Percentiles rank a stretch among this genome's conserved stretches.
phyloP scores from a whole-genome alignment of 2,888 invertebrate species.

The Tachina grossa region DNA sequence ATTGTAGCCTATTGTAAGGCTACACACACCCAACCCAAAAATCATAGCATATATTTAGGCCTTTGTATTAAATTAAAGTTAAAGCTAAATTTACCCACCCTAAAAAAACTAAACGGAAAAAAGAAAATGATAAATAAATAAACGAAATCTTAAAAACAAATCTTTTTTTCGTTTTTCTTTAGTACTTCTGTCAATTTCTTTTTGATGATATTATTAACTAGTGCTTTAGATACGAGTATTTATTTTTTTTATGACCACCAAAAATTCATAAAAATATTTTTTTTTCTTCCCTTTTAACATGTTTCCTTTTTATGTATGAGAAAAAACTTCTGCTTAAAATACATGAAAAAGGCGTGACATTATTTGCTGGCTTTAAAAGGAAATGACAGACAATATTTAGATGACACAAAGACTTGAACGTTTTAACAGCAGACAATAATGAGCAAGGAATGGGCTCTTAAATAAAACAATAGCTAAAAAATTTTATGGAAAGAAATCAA shows the following conservation, averaged over 20 bases:
- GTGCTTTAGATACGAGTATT: background rate
- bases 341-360: constrained; percentile 65
- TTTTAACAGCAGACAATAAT: background rate
- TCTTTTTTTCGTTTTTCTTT: background rate
- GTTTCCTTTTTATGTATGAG: background rate
- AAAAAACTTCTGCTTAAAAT: constrained; percentile 6
- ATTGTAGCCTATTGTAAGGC: constrained; percentile 32
- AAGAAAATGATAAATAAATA: background rate
- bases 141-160: background rate
- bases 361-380: constrained; percentile 45
- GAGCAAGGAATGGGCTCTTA: background rate
- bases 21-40: background rate
- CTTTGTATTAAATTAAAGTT: constrained; percentile 23
- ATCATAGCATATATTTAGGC: constrained; percentile 42
- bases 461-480: background rate
- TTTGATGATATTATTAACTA: background rate
- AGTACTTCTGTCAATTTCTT: background rate
- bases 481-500: background rate
- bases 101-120: background rate
- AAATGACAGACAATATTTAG: constrained; percentile 45
- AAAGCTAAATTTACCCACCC: background rate
- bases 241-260: background rate
- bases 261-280: constrained; percentile 17
- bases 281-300: background rate
- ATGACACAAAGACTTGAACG: constrained; percentile 12